Evolutionary conservation across 2,113 vertebrate genomes (phyloP).

Genomic region (Bubo bubo): DNA sequence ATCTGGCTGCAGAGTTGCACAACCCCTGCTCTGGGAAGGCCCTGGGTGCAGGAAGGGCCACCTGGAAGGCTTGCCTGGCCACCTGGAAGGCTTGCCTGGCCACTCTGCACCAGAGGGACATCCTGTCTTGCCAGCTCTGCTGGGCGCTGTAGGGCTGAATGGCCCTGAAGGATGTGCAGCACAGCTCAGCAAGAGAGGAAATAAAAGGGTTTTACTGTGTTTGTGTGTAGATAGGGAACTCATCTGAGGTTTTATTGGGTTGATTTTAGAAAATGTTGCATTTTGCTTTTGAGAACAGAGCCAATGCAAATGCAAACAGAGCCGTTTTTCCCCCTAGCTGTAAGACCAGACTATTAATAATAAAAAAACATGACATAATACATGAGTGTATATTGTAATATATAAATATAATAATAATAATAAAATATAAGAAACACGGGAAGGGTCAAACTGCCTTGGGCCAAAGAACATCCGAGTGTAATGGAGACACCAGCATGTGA

Average conservation of each 20-base stretch:
- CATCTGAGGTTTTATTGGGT: background rate
- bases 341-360: background rate
- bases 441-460: background rate
- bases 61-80: background rate
- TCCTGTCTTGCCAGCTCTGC: background rate
- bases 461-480: constrained; percentile 14
- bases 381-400: background rate
- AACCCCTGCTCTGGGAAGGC: background rate
- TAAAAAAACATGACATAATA: background rate
- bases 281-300: background rate
- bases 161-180: background rate
- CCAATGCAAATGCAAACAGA: background rate
- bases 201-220: background rate
- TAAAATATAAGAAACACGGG: background rate
- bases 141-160: background rate
- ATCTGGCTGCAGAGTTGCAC: background rate
- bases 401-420: background rate
- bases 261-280: accelerated
- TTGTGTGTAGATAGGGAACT: background rate
- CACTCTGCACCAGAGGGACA: background rate
- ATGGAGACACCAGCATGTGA: background rate
- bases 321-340: background rate
- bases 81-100: background rate
- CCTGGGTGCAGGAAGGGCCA: background rate
- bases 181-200: background rate